These are phyloP conservation scores for Apodemus speciosus DNA, from an alignment of 2,113 vertebrate species.

Conservation along the genomic window DNA sequence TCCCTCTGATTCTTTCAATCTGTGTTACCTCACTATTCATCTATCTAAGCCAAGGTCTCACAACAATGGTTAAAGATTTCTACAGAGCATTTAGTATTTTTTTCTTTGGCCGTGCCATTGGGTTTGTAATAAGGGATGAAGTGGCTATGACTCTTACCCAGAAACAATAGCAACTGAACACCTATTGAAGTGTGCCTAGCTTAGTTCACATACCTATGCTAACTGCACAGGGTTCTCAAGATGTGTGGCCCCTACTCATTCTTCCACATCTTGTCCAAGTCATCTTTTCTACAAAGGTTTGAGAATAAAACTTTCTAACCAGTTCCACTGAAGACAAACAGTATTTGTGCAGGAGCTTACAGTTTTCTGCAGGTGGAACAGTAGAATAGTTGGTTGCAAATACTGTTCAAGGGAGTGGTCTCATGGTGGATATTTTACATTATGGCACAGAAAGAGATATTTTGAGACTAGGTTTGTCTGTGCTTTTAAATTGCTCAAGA, in stretches of 20 bases:
- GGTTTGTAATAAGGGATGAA: background rate
- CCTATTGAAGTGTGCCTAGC: background rate
- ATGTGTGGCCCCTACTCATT: slow-evolving; percentile 20
- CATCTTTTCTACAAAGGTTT: slow-evolving; percentile 29
- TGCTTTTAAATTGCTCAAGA: background rate
- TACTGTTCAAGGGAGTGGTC: background rate
- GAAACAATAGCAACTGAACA: slow-evolving; percentile 15
- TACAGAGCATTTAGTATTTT: background rate
- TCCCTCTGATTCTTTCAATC: background rate
- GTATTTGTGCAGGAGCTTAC: background rate
- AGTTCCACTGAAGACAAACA: background rate
- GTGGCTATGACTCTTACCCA: slow-evolving; percentile 28
- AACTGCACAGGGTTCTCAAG: background rate
- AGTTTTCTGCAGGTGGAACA: background rate
- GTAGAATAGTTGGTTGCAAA: background rate
- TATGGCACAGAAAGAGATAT: slow-evolving; percentile 21
- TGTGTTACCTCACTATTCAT: slow-evolving; percentile 2
- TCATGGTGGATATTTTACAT: slow-evolving; percentile 1
- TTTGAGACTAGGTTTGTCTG: background rate
- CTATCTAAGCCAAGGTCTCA: slow-evolving; percentile 14
- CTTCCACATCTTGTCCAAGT: slow-evolving; percentile 12
- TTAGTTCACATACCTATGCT: background rate
- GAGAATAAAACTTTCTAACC: background rate
- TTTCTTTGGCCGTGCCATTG: slow-evolving; percentile 1
- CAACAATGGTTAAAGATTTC: background rate